These are phyloP conservation scores for Drosophila heteroneura DNA, from an alignment of 2,888 invertebrate genomes.

Conservation along the genomic window DNA sequence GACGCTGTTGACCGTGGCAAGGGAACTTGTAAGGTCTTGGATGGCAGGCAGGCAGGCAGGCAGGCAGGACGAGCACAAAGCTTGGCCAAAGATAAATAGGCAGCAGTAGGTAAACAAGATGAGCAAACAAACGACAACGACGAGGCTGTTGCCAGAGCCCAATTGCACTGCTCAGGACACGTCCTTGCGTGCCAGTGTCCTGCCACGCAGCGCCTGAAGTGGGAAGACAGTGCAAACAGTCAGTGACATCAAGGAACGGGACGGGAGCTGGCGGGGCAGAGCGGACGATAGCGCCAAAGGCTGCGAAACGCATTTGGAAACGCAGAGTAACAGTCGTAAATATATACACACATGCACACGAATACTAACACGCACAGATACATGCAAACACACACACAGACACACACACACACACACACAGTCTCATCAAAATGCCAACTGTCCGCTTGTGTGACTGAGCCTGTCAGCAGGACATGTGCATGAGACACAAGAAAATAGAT, in stretches of 20 bases:
- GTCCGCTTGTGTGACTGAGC: constrained; percentile 75
- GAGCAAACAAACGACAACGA: constrained; percentile 58
- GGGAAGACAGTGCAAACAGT: constrained; percentile 47
- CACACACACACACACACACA: constrained; percentile 18
- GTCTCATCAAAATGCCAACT: constrained; percentile 74
- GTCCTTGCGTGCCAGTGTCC: constrained; percentile 9
- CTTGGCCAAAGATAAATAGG: constrained; percentile 75
- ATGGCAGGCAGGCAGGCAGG: not conserved
- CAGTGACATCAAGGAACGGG: not conserved
- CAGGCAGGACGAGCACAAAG: constrained; percentile 17
- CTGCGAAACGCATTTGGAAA: constrained; percentile 73
- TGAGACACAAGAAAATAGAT: constrained; percentile 69
- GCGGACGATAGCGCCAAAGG: constrained; percentile 50
- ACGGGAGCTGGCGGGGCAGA: not conserved
- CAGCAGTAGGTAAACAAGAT: constrained; percentile 78
- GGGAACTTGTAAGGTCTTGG: not conserved
- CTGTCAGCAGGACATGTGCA: constrained; percentile 77
- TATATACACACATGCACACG: constrained; percentile 7
- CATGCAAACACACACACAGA: constrained; percentile 19
- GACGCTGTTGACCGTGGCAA: constrained; percentile 30
- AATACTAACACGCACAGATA: not conserved
- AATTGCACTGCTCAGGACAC: constrained; percentile 33
- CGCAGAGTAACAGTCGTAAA: constrained; percentile 53
- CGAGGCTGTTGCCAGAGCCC: constrained; percentile 28
- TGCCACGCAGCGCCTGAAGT: constrained; percentile 16